Percentiles rank a stretch among this genome's conserved stretches.
These are phyloP conservation scores for Drosophila obscura DNA, from an alignment of 1,140 invertebrate species.

Conservation along the genomic window DNA sequence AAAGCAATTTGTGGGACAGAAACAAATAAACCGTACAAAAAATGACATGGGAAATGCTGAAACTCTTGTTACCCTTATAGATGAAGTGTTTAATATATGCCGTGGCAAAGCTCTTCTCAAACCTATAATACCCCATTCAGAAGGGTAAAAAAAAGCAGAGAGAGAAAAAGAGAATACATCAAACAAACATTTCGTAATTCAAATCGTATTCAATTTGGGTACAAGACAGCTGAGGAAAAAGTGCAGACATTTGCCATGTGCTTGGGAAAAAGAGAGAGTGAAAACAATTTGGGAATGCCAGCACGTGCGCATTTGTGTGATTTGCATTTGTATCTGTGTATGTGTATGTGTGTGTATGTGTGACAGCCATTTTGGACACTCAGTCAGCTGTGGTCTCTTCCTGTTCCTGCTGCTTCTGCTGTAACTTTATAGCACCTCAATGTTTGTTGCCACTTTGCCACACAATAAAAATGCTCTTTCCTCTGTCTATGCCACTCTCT, in stretches of 20 bases:
- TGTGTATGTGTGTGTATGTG: constrained; percentile 15
- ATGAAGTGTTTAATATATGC: too few species aligned
- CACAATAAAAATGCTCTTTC: constrained; percentile 68
- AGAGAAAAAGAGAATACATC: constrained; percentile 51
- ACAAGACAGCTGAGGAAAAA: constrained; percentile 20
- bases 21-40: constrained; percentile 8
- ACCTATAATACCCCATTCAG: too few species aligned
- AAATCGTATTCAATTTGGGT: constrained; percentile 56
- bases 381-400: constrained; percentile 24
- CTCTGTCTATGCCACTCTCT: constrained; percentile 14
- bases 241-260: constrained; percentile 50
- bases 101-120: too few species aligned
- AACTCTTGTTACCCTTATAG: too few species aligned
- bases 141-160: too few species aligned
- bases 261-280: constrained; percentile 50
- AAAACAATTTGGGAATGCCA: constrained; percentile 70
- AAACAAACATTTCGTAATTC: constrained; percentile 55
- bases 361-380: constrained; percentile 49
- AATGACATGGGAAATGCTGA: background rate
- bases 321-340: constrained; percentile 58
- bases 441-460: constrained; percentile 66
- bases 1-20: constrained; percentile 50
- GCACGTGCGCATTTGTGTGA: constrained; percentile 59
- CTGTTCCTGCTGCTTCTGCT: constrained; percentile 7
- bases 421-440: constrained; percentile 76